Evolutionary conservation across 2,113 vertebrate species (phyloP).

Genomic region (Tor tambroides): DNA sequence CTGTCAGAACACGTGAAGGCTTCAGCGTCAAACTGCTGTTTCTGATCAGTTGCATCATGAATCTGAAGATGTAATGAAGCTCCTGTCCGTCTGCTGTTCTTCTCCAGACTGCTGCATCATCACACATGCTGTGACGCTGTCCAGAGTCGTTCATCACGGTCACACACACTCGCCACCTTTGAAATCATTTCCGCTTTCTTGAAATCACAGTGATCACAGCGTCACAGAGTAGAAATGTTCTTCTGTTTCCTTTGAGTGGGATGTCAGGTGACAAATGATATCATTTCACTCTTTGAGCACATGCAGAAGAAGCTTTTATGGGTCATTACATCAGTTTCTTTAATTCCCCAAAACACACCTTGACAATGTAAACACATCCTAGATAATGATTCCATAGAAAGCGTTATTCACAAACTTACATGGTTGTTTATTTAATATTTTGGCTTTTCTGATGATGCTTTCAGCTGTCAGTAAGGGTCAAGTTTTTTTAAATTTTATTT

Average conservation of each 20-base stretch:
- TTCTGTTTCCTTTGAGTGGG: neutral
- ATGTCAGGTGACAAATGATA: neutral
- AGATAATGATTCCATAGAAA: neutral
- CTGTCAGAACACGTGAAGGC: too few relatives aligned
- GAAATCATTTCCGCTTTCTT: neutral
- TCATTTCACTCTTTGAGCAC: neutral
- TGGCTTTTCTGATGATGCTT: neutral
- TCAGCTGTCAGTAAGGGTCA: neutral
- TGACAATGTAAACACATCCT: neutral
- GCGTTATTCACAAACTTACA: neutral
- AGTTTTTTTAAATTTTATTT: neutral
- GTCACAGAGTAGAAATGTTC: too few relatives aligned
- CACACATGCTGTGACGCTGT: neutral
- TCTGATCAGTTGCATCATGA: slow-evolving; percentile 37
- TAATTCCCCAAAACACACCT: neutral
- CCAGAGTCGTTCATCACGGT: neutral
- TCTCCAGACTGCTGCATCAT: neutral
- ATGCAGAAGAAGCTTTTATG: neutral
- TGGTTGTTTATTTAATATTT: neutral
- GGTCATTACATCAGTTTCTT: neutral
- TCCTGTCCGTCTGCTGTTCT: neutral
- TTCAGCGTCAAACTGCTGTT: neutral
- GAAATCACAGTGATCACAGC: too few relatives aligned
- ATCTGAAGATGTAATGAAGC: neutral
- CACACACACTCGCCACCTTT: neutral